phyloP scores from a whole-genome alignment of 2,888 invertebrate genomes.

The Tolmerus cingulatus region DNA sequence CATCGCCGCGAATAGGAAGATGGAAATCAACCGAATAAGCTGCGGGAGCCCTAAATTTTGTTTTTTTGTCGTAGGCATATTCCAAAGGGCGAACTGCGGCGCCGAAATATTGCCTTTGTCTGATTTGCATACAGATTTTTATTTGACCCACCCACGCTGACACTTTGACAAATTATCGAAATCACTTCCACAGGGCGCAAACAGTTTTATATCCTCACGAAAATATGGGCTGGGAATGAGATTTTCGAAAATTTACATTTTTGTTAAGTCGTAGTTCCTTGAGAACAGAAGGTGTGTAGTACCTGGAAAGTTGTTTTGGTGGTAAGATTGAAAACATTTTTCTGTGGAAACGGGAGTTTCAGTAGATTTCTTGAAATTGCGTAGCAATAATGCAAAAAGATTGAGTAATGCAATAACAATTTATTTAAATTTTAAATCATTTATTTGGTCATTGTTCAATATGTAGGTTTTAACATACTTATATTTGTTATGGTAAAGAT shows the following conservation, averaged over 20 bases:
- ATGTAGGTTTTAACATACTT: no score
- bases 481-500: no score
- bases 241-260: neutral
- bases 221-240: neutral
- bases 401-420: neutral
- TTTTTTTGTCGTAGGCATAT: neutral
- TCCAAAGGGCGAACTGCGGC: neutral
- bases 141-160: neutral
- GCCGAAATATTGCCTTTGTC: neutral
- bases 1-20: neutral
- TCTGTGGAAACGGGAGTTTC: neutral
- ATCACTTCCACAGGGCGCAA: neutral
- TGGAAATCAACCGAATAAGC: neutral
- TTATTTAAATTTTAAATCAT: neutral
- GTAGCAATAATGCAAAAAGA: neutral
- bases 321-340: neutral
- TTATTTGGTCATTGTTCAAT: neutral
- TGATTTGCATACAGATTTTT: neutral
- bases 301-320: neutral
- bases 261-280: neutral
- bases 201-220: neutral
- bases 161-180: neutral
- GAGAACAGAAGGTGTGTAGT: neutral
- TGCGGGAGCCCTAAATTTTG: neutral
- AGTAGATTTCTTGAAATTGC: neutral